These are phyloP conservation scores for Australoheros scitulus DNA, from an alignment of 2,113 vertebrate genomes.

Conservation along the genomic window DNA sequence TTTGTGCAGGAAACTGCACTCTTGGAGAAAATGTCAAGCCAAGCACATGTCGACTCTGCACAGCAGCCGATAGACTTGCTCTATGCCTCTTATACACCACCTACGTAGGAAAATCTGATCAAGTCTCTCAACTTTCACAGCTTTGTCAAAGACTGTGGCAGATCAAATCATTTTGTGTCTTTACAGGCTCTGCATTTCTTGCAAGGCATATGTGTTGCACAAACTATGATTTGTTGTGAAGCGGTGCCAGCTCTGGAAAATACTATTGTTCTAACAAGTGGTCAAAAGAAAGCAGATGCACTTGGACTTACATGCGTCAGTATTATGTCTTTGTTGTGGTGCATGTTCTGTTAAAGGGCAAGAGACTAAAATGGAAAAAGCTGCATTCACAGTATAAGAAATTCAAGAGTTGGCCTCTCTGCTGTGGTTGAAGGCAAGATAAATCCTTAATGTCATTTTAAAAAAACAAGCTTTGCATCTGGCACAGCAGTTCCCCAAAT, in stretches of 20 bases:
- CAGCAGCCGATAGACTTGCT: slow-evolving; percentile 72
- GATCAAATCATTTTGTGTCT: slow-evolving; percentile 61
- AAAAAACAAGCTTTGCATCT: not conserved
- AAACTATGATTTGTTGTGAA: slow-evolving; percentile 37
- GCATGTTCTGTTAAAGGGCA: slow-evolving; percentile 3
- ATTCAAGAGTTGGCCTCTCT: not conserved
- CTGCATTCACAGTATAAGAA: not conserved
- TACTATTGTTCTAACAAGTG: slow-evolving; percentile 42
- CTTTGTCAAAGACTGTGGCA: slow-evolving; percentile 56
- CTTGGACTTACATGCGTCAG: not conserved
- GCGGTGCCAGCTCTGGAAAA: slow-evolving; percentile 58
- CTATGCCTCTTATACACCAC: slow-evolving; percentile 77
- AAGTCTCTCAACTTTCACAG: slow-evolving; percentile 76
- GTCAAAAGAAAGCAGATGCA: slow-evolving; percentile 31
- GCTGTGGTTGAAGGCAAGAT: not conserved
- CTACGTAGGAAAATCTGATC: slow-evolving; percentile 96
- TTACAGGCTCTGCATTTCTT: slow-evolving; percentile 46
- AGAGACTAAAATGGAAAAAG: not conserved
- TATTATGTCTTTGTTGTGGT: slow-evolving; percentile 37
- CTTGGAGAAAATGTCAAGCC: slow-evolving; percentile 83
- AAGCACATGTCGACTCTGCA: slow-evolving; percentile 54
- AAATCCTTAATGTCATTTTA: not conserved
- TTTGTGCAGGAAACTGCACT: slow-evolving; percentile 88
- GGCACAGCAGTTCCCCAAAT: not conserved
- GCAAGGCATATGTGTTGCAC: slow-evolving; percentile 59